Evolutionary conservation across 2,797 vertebrate genomes (phyloP).

Genomic region (Cyclura pinguis): DNA sequence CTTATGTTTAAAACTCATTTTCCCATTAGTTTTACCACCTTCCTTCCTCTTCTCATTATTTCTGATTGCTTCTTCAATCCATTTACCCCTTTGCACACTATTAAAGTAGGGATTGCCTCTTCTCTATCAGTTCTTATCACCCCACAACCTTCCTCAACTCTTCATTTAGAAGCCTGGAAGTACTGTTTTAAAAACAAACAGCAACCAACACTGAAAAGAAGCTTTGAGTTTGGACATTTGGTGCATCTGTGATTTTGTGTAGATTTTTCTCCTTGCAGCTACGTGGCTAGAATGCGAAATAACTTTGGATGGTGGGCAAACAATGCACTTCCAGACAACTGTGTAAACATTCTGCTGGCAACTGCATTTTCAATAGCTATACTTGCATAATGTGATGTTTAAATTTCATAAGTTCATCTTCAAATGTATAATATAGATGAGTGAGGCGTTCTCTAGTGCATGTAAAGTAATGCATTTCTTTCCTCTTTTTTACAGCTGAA

Average conservation of each 20-base stretch:
- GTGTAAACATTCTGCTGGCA: constrained; percentile 66
- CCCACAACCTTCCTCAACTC: background rate
- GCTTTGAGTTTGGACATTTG: constrained; percentile 49
- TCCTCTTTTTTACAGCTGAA: constrained; percentile 52
- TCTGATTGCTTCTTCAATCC: background rate
- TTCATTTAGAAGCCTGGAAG: constrained; percentile 16
- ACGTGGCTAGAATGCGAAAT: constrained; percentile 76
- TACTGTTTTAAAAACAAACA: constrained; percentile 44
- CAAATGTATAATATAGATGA: constrained; percentile 60
- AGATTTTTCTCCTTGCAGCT: constrained; percentile 66
- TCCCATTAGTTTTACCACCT: background rate
- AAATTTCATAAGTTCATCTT: constrained; percentile 67
- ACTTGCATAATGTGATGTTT: constrained; percentile 54
- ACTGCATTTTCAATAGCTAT: constrained; percentile 65
- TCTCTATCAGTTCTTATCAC: background rate
- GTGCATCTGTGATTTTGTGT: constrained; percentile 75
- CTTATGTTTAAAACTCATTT: background rate
- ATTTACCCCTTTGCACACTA: background rate
- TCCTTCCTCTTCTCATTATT: background rate
- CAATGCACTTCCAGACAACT: constrained; percentile 64
- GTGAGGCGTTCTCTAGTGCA: constrained; percentile 28
- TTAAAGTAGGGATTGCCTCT: background rate
- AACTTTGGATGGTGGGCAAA: constrained; percentile 66
- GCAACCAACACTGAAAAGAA: constrained; percentile 34
- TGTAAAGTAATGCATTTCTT: constrained; percentile 63